phyloP scores from a whole-genome alignment of 23 tunicate species.

The Botrylloides violaceus region DNA sequence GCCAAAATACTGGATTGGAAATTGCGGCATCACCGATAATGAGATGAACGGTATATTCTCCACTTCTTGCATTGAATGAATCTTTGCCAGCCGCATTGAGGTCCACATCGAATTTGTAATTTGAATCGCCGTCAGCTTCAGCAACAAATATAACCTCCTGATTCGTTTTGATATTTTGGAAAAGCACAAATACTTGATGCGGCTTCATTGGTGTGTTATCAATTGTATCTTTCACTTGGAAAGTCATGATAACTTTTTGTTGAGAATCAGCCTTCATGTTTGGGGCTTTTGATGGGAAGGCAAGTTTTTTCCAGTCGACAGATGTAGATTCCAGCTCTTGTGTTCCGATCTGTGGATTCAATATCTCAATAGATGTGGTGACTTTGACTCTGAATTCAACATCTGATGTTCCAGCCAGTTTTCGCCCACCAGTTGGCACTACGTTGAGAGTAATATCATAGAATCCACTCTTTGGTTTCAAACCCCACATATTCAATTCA shows the following conservation, averaged over 20 bases:
- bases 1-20: slow-evolving; percentile 84
- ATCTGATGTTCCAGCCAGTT: slow-evolving; percentile 53
- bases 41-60: slow-evolving; percentile 77
- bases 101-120: slow-evolving; percentile 84
- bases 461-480: slow-evolving; percentile 66
- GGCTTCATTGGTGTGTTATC: slow-evolving; percentile 46
- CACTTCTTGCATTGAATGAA: slow-evolving; percentile 50
- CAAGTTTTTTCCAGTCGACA: slow-evolving; percentile 6
- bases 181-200: slow-evolving; percentile 84
- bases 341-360: slow-evolving; percentile 50
- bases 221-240: slow-evolving; percentile 49
- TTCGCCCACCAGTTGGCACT: slow-evolving; percentile 30
- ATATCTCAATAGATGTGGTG: slow-evolving; percentile 47
- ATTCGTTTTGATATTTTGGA: slow-evolving; percentile 30
- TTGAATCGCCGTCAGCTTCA: slow-evolving; percentile 40
- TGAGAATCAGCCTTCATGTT: slow-evolving; percentile 51
- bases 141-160: slow-evolving; percentile 85
- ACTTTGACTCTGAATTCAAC: slow-evolving; percentile 75
- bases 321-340: slow-evolving; percentile 18
- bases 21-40: slow-evolving; percentile 95
- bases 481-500: slow-evolving; percentile 43
- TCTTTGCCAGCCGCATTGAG: slow-evolving; percentile 55
- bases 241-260: slow-evolving; percentile 78
- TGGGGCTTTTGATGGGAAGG: slow-evolving; percentile 15
- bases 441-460: slow-evolving; percentile 68